These are phyloP conservation scores for Semnornis frantzii DNA, from an alignment of 2,113 vertebrate genomes.

Conservation along the genomic window DNA sequence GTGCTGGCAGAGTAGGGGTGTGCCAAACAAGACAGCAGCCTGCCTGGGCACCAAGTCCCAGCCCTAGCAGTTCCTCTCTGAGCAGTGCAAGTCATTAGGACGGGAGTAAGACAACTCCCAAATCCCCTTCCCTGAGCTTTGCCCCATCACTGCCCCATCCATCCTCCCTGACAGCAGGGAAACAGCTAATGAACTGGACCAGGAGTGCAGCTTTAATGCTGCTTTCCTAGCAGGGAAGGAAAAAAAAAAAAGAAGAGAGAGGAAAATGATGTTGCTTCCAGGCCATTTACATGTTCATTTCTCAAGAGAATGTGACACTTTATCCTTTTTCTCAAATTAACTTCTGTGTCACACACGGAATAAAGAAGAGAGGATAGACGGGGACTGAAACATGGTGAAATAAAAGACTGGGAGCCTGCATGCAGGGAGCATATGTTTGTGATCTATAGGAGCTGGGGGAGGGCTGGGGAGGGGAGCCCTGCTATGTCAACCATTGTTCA, in stretches of 20 bases:
- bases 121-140: neutral
- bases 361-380: neutral
- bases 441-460: conserved; percentile 40
- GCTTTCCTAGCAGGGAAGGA: neutral
- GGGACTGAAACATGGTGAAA: neutral
- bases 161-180: neutral
- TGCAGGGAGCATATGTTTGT: conserved; percentile 9
- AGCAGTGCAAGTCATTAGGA: neutral
- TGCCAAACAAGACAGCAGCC: neutral
- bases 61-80: neutral
- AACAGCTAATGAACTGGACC: neutral
- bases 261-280: conserved; percentile 61
- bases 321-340: conserved; percentile 64
- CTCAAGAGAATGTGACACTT: conserved; percentile 70
- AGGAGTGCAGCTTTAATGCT: neutral
- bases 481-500: conserved; percentile 53
- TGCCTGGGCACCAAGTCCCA: neutral
- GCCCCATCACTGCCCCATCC: neutral
- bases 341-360: conserved; percentile 28
- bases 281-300: conserved; percentile 66
- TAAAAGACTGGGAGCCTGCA: neutral
- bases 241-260: neutral
- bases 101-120: neutral
- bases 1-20: neutral
- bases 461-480: neutral